Evolutionary conservation across 2,888 invertebrate species (phyloP).

Genomic region (Nomada flava): DNA sequence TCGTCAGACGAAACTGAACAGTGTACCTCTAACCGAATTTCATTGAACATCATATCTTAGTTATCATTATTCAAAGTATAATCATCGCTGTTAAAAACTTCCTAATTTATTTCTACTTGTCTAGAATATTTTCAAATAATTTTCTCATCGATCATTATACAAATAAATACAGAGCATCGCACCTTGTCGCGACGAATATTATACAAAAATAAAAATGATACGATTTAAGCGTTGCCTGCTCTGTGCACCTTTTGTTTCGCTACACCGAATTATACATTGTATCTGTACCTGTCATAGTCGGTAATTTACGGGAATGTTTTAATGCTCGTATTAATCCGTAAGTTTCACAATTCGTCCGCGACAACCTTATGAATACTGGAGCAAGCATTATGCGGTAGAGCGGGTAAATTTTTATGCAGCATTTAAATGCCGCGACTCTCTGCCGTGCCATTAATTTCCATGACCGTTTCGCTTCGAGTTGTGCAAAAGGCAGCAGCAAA

Average conservation of each 20-base stretch:
- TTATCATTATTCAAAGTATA: too few relatives aligned
- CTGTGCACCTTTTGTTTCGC: slow-evolving; percentile 7
- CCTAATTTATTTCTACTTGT: too few relatives aligned
- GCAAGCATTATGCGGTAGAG: slow-evolving; percentile 14
- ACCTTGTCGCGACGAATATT: too few relatives aligned
- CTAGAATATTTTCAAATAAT: neutral
- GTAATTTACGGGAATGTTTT: slow-evolving; percentile 29
- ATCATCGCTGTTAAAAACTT: too few relatives aligned
- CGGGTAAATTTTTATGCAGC: slow-evolving; percentile 54
- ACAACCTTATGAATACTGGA: slow-evolving; percentile 47
- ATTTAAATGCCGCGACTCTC: slow-evolving; percentile 54
- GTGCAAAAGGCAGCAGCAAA: slow-evolving; percentile 1
- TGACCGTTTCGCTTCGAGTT: slow-evolving; percentile 42
- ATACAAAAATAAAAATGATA: neutral
- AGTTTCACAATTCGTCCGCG: slow-evolving; percentile 48
- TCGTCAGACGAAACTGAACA: neutral
- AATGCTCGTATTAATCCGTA: slow-evolving; percentile 34
- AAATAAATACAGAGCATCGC: too few relatives aligned
- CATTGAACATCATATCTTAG: too few relatives aligned
- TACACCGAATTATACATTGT: slow-evolving; percentile 4
- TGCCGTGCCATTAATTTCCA: slow-evolving; percentile 49
- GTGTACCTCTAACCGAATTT: neutral
- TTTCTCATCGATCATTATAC: neutral
- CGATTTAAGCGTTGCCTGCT: slow-evolving; percentile 10
- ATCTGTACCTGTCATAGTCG: neutral